phyloP scores from a whole-genome alignment of 2,797 vertebrate genomes.

The Ctenochaetus hawaiiensis region DNA sequence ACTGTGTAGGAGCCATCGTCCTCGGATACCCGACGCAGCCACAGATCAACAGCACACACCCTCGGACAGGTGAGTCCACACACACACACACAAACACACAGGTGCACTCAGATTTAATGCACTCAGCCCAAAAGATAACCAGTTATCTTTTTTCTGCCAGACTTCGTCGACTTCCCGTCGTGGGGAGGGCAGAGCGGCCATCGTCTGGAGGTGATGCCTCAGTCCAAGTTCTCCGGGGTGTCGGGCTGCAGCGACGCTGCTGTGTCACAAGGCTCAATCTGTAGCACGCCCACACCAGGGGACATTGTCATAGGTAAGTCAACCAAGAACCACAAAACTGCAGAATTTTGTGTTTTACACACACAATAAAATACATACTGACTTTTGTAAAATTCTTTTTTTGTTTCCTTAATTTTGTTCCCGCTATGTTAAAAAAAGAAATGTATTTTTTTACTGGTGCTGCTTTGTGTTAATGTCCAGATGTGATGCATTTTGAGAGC shows the following conservation, averaged over 20 bases:
- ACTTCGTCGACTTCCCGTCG: constrained; percentile 93
- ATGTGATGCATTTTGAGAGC: too few relatives aligned
- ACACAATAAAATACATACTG: too few relatives aligned
- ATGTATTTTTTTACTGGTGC: too few relatives aligned
- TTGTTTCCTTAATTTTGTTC: too few relatives aligned
- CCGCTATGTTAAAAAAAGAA: too few relatives aligned
- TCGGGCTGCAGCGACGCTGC: constrained; percentile 95
- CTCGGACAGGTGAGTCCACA: constrained; percentile 86
- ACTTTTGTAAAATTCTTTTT: too few relatives aligned
- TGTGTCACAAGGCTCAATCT: constrained; percentile 93
- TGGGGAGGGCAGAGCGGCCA: constrained; percentile 94
- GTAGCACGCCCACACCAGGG: constrained; percentile 92
- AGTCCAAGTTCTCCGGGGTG: constrained; percentile 97
- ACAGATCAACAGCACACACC: constrained; percentile 88
- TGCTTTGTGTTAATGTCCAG: too few relatives aligned
- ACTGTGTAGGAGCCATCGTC: constrained; percentile 93
- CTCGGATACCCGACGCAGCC: constrained; percentile 91
- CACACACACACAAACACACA: background rate
- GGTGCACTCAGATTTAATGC: background rate
- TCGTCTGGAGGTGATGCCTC: constrained; percentile 94
- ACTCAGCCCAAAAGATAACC: background rate
- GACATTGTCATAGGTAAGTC: constrained; percentile 92
- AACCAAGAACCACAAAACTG: background rate
- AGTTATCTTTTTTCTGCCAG: constrained; percentile 68
- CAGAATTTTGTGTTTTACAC: background rate